A percentile compares a stretch with the other conserved stretches of the same genome.
phyloP scores from a whole-genome alignment of 2,888 invertebrate species.

The Barypeithes pellucidus region DNA sequence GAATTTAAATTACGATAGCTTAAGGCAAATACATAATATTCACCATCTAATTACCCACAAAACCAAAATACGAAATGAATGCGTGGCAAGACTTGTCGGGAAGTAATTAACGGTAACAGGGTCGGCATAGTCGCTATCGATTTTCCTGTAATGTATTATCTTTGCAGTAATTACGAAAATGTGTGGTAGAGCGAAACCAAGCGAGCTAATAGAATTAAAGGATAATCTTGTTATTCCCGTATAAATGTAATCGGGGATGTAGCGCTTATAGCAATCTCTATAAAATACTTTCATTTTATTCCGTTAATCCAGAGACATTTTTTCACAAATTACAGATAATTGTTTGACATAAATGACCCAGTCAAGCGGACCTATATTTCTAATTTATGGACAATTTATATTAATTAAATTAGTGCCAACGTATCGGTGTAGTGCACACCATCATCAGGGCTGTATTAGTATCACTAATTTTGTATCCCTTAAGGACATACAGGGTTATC shows the following conservation, averaged over 20 bases:
- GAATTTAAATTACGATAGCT: neutral
- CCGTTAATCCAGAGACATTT: neutral
- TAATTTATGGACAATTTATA: no score
- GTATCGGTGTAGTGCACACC: no score
- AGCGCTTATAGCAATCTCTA: constrained; percentile 16
- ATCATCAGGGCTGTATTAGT: no score
- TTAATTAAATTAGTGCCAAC: no score
- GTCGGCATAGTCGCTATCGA: constrained; percentile 17
- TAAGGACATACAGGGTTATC: no score
- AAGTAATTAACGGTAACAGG: constrained; percentile 11
- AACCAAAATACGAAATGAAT: neutral
- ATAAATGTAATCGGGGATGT: constrained; percentile 26
- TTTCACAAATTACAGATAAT: no score
- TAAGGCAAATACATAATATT: neutral
- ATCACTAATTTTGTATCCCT: no score
- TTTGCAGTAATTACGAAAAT: constrained; percentile 40
- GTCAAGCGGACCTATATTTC: no score
- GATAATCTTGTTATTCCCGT: constrained; percentile 35
- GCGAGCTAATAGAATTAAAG: constrained; percentile 37
- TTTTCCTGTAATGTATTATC: constrained; percentile 28
- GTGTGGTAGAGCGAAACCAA: constrained; percentile 36
- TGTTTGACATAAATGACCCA: no score
- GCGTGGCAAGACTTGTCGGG: constrained; percentile 7
- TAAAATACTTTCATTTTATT: constrained; percentile 4
- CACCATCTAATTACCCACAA: constrained; percentile 7